Conservation (phyloP, 2,113 vertebrate genomes). For the Myotis lucifugus region DNA sequence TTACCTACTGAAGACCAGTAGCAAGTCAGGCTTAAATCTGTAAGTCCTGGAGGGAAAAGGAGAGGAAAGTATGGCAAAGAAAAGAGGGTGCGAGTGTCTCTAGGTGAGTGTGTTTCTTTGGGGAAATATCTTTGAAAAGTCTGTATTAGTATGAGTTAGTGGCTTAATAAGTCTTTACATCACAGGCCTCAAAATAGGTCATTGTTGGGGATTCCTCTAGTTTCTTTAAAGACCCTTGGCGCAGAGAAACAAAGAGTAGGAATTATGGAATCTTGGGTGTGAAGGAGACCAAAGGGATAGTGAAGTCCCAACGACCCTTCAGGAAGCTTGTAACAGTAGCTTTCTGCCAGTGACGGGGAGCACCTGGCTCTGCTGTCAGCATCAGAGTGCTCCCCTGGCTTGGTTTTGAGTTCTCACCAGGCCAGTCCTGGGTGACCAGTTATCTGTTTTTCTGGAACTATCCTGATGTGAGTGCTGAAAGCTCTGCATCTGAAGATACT, state of each 20-base stretch:
- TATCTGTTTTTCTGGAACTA: background rate
- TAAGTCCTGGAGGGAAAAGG: slow-evolving; percentile 81
- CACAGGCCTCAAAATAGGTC: background rate
- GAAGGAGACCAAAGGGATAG: background rate
- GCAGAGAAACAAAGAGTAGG: slow-evolving; percentile 19
- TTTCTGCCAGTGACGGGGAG: background rate
- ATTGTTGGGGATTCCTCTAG: background rate
- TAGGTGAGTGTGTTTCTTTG: background rate
- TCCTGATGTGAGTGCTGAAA: background rate
- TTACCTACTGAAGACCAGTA: slow-evolving; percentile 85
- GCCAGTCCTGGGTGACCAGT: background rate
- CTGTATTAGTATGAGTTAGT: background rate
- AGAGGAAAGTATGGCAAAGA: background rate
- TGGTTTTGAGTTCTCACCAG: background rate
- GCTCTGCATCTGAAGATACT: background rate
- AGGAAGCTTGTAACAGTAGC: background rate
- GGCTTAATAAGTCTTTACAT: background rate
- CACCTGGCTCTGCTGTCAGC: background rate
- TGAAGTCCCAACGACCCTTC: background rate
- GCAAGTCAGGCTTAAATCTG: slow-evolving; percentile 88
- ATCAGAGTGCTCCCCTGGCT: background rate
- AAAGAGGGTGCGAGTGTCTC: background rate
- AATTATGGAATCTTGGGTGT: background rate
- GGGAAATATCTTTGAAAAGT: background rate
- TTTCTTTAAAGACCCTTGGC: background rate